Evolutionary conservation across 1,140 invertebrate genomes (phyloP), one percentile per base, ranked within the genome.

Genomic region (Drosophila micromelanica): DNA sequence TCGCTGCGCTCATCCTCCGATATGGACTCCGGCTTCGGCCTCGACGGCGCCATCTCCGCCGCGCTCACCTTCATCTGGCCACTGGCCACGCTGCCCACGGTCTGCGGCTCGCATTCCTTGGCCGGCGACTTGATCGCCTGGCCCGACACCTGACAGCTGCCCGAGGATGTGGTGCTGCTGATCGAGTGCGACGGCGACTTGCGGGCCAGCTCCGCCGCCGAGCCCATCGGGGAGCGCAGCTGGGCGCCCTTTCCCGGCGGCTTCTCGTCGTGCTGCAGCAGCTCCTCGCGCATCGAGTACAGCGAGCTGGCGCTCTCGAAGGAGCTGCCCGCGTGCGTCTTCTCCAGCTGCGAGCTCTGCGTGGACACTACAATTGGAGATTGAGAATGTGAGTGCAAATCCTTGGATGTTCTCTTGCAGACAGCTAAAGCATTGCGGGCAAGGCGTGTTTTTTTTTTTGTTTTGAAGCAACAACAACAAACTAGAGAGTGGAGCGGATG

Each of bases 261-360:
- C 76, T 70, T 86, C 8, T 90, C 86, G 12, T 91, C 91, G n/a
- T 79, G 72, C 46, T 84, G 84, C 11, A 90, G 90, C 43, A 95
- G 93, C 90, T 96, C 95, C 74, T 94, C 95, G 67, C 95, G 94
- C 38, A 95, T 95, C 30, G 96, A 93, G 91, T 96, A 96, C 42
- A 96, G 93, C 23, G 96, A 96, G 57, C 96, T 96, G 42, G 95
- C 96, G 84, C 96, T 97, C 90, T 96, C 96, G 90, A 96, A 96
- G 13, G 96, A 96, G 79, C 95, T 96, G 20, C 95, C 95, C 62
- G 95, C 95, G 69, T 95, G 94, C 2, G 93, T 93, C 43, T 93
- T 93, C 57, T 93, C 93, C 45, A 93, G 92, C 56, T 93, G 93
- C 23, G 93, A 94, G 37, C 92, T 92, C 45, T 93, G 91, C 3